Conservation (phyloP, 2,888 invertebrate genomes). For the Melieria picta region DNA sequence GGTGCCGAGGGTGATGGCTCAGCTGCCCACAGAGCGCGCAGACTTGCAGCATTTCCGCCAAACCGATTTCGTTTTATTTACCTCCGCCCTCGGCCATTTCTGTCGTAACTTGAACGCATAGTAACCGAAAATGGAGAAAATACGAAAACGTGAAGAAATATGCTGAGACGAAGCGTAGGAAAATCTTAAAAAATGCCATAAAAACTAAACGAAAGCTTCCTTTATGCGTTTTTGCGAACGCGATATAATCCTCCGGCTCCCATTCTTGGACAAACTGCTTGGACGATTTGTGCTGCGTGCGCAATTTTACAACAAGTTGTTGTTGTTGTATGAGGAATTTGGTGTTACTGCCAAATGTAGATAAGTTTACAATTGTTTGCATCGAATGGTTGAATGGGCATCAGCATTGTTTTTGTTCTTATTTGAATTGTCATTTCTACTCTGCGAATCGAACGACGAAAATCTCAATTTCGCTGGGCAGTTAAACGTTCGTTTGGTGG, state of each 20-base stretch:
- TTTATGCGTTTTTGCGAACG: not conserved
- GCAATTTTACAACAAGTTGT: too few species aligned
- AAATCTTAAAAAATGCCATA: slow-evolving; percentile 38
- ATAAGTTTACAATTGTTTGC: too few species aligned
- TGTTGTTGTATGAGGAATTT: too few species aligned
- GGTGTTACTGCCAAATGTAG: too few species aligned
- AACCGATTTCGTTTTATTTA: not conserved
- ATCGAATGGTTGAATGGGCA: too few species aligned
- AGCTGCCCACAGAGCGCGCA: not conserved
- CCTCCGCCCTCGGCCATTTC: not conserved
- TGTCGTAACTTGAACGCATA: not conserved
- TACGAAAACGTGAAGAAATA: slow-evolving; percentile 9
- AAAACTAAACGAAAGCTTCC: slow-evolving; percentile 34
- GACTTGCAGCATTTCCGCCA: not conserved
- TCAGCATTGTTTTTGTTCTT: too few species aligned
- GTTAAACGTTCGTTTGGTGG: too few species aligned
- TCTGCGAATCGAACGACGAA: slow-evolving; percentile 42
- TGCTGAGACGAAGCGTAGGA: not conserved
- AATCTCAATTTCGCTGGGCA: slow-evolving; percentile 52
- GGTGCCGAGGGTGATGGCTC: slow-evolving; percentile 19
- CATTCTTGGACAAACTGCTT: too few species aligned
- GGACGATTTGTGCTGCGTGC: too few species aligned
- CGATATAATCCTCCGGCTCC: too few species aligned
- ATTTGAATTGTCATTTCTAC: too few species aligned
- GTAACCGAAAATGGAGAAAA: not conserved